These are phyloP conservation scores for Calameuta pallipes DNA, from an alignment of 2,888 invertebrate species.

Conservation along the genomic window DNA sequence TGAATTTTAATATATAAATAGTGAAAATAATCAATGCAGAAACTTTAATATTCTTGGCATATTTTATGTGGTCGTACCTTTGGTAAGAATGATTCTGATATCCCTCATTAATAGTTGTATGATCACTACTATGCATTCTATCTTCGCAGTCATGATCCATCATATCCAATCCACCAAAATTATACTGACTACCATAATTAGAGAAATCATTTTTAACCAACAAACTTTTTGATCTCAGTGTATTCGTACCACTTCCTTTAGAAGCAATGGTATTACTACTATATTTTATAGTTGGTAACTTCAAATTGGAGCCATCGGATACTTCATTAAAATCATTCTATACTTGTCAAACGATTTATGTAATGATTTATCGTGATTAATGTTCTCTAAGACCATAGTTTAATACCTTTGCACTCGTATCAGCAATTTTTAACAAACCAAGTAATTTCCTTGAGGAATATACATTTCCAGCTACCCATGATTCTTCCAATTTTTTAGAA, in stretches of 20 bases:
- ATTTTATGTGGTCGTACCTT: neutral
- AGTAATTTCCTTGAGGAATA: constrained; percentile 20
- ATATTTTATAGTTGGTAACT: constrained; percentile 30
- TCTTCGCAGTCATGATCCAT: constrained; percentile 8
- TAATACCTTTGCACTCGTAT: neutral
- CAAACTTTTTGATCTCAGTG: neutral
- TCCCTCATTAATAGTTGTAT: neutral
- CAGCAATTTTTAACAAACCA: constrained; percentile 2
- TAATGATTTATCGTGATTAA: neutral
- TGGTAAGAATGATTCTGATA: constrained; percentile 4
- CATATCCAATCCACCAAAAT: neutral
- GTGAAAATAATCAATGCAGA: neutral
- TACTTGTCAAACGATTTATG: neutral
- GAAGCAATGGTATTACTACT: constrained; percentile 21
- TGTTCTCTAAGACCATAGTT: neutral
- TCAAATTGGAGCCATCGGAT: constrained; percentile 23
- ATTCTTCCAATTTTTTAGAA: constrained; percentile 6
- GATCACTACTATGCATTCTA: constrained; percentile 1
- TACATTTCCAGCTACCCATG: constrained; percentile 26
- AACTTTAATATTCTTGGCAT: neutral
- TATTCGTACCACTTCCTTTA: constrained; percentile 20
- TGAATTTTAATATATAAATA: neutral
- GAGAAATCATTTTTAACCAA: constrained; percentile 13
- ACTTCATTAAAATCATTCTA: constrained; percentile 13
- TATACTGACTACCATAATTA: constrained; percentile 11